Base-by-base conservation (phyloP, 2,888 invertebrate genomes). In the Drosophila buzzatii region DNA sequence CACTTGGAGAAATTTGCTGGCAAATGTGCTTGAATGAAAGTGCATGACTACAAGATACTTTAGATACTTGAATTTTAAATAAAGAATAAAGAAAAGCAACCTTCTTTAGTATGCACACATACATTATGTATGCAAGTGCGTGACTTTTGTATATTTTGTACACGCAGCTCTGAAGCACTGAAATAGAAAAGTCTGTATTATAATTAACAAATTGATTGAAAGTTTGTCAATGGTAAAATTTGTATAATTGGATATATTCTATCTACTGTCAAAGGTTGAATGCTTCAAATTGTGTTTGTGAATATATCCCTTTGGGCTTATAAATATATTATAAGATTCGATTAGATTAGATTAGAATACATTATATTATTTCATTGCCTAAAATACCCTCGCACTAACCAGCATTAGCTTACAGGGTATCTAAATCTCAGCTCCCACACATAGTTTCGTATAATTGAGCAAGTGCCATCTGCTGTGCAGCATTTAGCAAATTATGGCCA, bases 401-500 rank as follows among this genome's bases (percentile, higher is more conserved):
- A n/a, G 7, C 7, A 8, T 16, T 4, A 33, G 3, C 2, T 6
- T n/a, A 20, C 35, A 35, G 51, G 23, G 59, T 42, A 27, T n/a
- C 16, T 16, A 14, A 49, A 67, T 31, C 35, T 2, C 10, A 57
- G 44, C 57, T 27, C 10, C 47, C 20, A 45, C n/a, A 10, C 41
- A n/a, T n/a, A 45, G 45, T 47, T n/a, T 37, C 18, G 41, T 14
- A 35, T 27, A 58, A 61, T 53, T 52, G 37, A 37, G 52, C 47
- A 35, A 27, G 47, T 55, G 65, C 23, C 55, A 55, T 64, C 53
- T 47, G 53, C 47, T 56, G 67, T 68, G 60, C 52, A 62, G 51
- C 47, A 57, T 71, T 71, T 81, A 70, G 67, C 66, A 73, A 78
- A 81, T 71, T 80, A 67, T 76, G 79, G 64, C 64, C 66, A 81